Conservation (phyloP, 2,797 vertebrate species). For the Lemur catta region DNA sequence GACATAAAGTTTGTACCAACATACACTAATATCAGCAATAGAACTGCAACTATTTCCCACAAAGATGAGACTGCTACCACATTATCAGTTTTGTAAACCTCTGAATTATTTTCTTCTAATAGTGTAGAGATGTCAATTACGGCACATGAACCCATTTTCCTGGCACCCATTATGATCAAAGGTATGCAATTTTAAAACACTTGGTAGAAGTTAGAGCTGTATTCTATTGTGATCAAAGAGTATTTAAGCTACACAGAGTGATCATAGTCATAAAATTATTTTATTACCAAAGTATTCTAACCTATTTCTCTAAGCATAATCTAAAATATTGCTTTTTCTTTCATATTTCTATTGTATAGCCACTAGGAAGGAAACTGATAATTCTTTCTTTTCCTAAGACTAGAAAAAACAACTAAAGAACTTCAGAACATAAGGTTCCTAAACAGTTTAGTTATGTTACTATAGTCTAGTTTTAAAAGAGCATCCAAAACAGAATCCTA, state of each 20-base stretch:
- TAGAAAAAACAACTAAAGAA: conserved; percentile 1
- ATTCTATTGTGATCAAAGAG: conserved; percentile 24
- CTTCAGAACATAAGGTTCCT: not conserved
- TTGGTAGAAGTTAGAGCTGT: not conserved
- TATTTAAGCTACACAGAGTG: conserved; percentile 19
- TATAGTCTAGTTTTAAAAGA: not conserved
- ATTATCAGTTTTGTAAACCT: not conserved
- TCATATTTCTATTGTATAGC: not conserved
- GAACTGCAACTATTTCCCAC: not conserved
- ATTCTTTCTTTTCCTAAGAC: not conserved
- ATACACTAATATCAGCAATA: not conserved
- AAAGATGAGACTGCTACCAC: not conserved
- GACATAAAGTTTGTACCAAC: not conserved
- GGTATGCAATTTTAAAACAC: conserved; percentile 17
- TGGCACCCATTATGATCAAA: not conserved
- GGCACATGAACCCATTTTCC: not conserved
- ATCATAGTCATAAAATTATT: conserved; percentile 20
- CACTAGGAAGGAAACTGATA: not conserved
- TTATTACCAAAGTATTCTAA: conserved; percentile 24
- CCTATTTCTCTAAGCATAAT: not conserved
- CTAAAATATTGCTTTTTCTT: conserved; percentile 31
- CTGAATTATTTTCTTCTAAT: not conserved
- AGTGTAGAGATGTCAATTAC: conserved; percentile 2
- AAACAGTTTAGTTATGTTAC: not conserved
- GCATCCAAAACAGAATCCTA: not conserved